These are phyloP conservation scores for Tragulus kanchil DNA, from an alignment of 2,113 vertebrate species.

Conservation along the genomic window DNA sequence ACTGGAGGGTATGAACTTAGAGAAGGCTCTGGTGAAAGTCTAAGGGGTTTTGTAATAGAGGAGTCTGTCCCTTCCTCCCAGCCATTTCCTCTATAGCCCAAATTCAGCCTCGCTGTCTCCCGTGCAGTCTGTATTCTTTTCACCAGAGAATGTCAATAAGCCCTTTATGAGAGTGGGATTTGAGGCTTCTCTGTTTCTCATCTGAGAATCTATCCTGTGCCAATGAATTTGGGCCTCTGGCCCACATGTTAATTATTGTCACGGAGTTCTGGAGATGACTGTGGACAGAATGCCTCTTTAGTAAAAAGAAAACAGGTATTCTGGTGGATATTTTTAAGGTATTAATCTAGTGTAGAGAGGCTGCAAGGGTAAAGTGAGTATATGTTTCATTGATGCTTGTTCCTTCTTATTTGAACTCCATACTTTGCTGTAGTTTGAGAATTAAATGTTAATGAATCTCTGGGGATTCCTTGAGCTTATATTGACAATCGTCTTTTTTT, in stretches of 20 bases:
- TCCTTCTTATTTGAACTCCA: slow-evolving; percentile 27
- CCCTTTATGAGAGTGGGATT: slow-evolving; percentile 55
- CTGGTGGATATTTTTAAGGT: slow-evolving; percentile 29
- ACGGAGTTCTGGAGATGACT: slow-evolving; percentile 79
- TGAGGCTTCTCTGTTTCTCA: slow-evolving; percentile 71
- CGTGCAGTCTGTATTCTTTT: slow-evolving; percentile 14
- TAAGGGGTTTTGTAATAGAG: not conserved
- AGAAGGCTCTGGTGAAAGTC: not conserved
- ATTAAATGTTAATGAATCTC: slow-evolving; percentile 11
- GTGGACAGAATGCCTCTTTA: slow-evolving; percentile 76
- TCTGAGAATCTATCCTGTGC: slow-evolving; percentile 75
- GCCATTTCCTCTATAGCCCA: not conserved
- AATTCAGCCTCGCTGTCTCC: slow-evolving; percentile 19
- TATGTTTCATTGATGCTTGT: not conserved
- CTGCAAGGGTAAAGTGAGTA: not conserved
- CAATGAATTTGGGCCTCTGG: slow-evolving; percentile 73
- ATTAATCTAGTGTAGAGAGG: slow-evolving; percentile 56
- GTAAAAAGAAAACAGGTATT: slow-evolving; percentile 34
- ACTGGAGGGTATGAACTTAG: not conserved
- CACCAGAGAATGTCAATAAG: slow-evolving; percentile 64
- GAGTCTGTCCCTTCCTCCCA: not conserved
- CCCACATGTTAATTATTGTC: slow-evolving; percentile 85
- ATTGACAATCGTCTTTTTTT: not conserved
- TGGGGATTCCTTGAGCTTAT: slow-evolving; percentile 24
- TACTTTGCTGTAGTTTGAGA: slow-evolving; percentile 13